Evolutionary conservation across 1,140 invertebrate species (phyloP), one percentile per base, ranked within the genome.

Genomic region (Myzus persicae): DNA sequence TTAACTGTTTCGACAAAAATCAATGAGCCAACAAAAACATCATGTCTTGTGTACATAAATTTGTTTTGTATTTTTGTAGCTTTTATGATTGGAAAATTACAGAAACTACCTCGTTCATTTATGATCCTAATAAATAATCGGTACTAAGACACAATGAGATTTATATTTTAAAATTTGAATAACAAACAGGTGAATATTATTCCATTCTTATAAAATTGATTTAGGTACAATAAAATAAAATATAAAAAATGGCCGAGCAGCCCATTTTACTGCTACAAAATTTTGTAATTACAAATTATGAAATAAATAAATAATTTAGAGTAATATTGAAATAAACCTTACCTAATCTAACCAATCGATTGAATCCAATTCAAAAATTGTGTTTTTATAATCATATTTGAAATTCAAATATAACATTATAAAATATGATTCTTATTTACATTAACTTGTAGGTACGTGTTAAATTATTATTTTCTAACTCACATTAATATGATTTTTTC

Each of bases 11-110:
- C 24, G 38, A 42, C 54, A 42, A 59, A 40, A 90, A 90, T 54
- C 88, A 90, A 90, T 67, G 89, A 90, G 51, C 89, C 89, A n/a
- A 59, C 26, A 59, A 90, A 22, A 90, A 20, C n/a, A 59, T 20
- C n/a, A 88, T 24, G 18, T 44, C 85, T 31, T 40, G 54, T 46
- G 26, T 87, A n/a, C n/a, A n/a, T n/a, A 87, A 46, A 38, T 89
- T 38, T 38, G 24, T 89, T 40, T 24, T 51, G 22, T 54, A 38
- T 38, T 54, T 14, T 38, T 18, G 40, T 6, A 26, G 8, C 44
- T 51, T 88, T 46, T n/a, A 36, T 31, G 20, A 22, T 26, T 88
- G 38, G 18, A n/a, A 46, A n/a, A 87, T 87, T 85, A 24, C 24
- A 40, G 20, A 40, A 84, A 42, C 40, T 76, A 40, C 38, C 22